These are phyloP conservation scores for Cygnus buccinator DNA, from an alignment of 2,113 vertebrate genomes.

Conservation along the genomic window DNA sequence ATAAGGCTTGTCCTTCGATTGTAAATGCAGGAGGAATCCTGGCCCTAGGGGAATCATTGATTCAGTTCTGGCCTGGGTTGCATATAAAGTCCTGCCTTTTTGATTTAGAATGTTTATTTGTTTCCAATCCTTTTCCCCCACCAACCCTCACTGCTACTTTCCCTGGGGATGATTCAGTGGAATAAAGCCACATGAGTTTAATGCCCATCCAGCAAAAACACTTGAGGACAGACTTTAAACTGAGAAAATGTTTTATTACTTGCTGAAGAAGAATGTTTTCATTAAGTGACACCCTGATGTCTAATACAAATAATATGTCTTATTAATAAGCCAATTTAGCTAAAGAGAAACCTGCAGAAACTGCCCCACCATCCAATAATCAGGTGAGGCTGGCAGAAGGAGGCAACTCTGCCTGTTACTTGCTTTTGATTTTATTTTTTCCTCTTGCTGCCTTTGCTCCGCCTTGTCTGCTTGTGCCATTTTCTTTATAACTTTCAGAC, in stretches of 20 bases:
- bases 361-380: neutral
- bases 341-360: neutral
- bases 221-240: constrained; percentile 15
- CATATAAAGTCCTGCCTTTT: neutral
- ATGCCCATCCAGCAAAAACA: constrained; percentile 27
- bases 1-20: neutral
- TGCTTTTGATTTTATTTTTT: neutral
- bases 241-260: constrained; percentile 1
- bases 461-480: neutral
- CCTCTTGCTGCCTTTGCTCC: neutral
- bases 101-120: constrained; percentile 30
- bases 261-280: constrained; percentile 18
- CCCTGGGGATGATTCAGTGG: neutral
- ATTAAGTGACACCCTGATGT: neutral
- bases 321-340: neutral
- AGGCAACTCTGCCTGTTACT: neutral
- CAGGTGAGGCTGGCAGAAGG: neutral
- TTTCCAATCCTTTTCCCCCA: constrained; percentile 19
- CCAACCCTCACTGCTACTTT: neutral
- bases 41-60: neutral
- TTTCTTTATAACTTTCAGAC: constrained; percentile 27
- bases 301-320: neutral
- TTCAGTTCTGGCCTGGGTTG: neutral
- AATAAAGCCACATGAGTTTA: neutral
- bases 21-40: neutral